Evolutionary conservation across 2,113 vertebrate species (phyloP).

Genomic region (Eudyptes chrysolophus): DNA sequence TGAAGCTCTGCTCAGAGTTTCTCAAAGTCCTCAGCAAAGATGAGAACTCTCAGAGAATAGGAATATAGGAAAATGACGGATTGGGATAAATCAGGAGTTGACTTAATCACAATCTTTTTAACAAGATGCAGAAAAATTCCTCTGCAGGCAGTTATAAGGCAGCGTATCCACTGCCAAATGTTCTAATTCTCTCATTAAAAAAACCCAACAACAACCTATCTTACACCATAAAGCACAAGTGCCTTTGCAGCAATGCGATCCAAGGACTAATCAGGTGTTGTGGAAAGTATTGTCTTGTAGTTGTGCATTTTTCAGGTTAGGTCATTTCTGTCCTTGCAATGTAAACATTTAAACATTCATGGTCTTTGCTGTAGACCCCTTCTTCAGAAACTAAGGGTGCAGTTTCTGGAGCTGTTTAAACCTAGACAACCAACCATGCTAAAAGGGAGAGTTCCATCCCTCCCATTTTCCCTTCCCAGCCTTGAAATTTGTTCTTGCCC

Average conservation of each 20-base stretch:
- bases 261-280: not conserved
- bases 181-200: not conserved
- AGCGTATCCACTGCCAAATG: not conserved
- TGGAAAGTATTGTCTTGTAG: not conserved
- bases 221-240: not conserved
- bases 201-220: not conserved
- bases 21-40: not conserved
- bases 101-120: not conserved
- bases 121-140: not conserved
- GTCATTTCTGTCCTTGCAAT: not conserved
- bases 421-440: not conserved
- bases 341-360: not conserved
- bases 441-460: not conserved
- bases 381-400: not conserved
- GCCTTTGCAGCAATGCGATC: not conserved
- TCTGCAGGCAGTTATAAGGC: not conserved
- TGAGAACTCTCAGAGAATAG: not conserved
- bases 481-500: not conserved
- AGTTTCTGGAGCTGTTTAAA: not conserved
- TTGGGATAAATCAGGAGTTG: not conserved
- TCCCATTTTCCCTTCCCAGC: not conserved
- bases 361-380: not conserved
- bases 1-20: not conserved
- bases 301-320: not conserved
- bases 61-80: not conserved